phyloP scores from a whole-genome alignment of 2,888 invertebrate genomes.

The Torymus texanus region DNA sequence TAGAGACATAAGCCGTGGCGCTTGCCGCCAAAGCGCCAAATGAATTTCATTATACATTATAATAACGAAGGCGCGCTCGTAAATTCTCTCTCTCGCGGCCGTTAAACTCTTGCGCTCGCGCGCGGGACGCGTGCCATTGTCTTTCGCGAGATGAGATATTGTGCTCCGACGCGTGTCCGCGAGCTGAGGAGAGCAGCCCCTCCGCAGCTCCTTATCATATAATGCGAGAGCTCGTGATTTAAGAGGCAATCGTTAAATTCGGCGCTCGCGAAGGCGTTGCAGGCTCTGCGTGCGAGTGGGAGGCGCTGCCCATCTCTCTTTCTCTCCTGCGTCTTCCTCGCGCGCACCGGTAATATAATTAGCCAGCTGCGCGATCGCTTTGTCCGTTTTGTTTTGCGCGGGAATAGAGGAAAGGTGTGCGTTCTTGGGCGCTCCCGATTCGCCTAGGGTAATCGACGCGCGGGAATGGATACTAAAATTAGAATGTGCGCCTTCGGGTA shows the following conservation, averaged over 20 bases:
- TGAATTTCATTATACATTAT: constrained; percentile 50
- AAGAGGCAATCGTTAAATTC: constrained; percentile 42
- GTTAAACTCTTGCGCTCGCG: constrained; percentile 6
- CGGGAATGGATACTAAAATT: no score
- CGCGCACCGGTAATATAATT: no score
- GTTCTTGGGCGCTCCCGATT: no score
- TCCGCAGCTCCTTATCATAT: not conserved
- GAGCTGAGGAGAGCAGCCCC: not conserved
- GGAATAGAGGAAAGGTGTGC: no score
- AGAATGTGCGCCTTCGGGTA: no score
- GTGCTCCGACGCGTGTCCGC: not conserved
- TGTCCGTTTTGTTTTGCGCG: no score
- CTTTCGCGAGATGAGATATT: not conserved
- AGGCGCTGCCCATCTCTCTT: no score
- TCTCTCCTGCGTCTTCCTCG: no score
- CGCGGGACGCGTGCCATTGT: no score
- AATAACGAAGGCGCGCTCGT: constrained; percentile 36
- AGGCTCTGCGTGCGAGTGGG: not conserved
- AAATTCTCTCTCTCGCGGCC: constrained; percentile 23
- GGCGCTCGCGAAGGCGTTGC: not conserved
- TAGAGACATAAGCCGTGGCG: constrained; percentile 42
- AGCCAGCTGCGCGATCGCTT: no score
- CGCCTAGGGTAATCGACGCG: no score
- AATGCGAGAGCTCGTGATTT: constrained; percentile 1
- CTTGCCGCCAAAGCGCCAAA: constrained; percentile 25